Evolutionary conservation across 1,140 invertebrate species (phyloP).

Genomic region (Drosophila arawakana): DNA sequence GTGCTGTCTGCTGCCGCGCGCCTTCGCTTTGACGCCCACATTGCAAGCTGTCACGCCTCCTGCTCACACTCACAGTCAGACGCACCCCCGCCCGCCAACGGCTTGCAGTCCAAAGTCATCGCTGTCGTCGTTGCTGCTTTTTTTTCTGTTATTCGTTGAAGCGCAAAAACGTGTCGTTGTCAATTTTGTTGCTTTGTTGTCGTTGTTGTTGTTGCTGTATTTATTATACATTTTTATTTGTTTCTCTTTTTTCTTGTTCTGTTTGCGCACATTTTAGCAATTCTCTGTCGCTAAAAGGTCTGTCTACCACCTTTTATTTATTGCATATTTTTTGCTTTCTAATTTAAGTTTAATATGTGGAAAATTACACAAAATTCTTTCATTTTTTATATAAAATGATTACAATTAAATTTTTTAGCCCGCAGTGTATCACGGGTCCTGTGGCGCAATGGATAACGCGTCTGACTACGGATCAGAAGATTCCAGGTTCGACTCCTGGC

Average conservation of each 20-base stretch:
- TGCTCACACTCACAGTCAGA: conserved; percentile 36
- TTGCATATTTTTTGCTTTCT: conserved; percentile 3
- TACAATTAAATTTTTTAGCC: not conserved
- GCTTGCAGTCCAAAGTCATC: conserved; percentile 25
- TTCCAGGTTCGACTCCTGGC: conserved; percentile 90
- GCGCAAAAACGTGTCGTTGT: conserved; percentile 76
- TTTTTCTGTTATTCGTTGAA: conserved; percentile 43
- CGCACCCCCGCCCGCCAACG: conserved; percentile 31
- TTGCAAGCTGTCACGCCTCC: conserved; percentile 29
- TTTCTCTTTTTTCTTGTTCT: conserved; percentile 14
- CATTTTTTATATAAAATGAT: not conserved
- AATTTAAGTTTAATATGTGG: conserved; percentile 1
- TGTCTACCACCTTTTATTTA: conserved; percentile 29
- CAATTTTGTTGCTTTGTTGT: conserved; percentile 27
- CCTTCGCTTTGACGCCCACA: conserved; percentile 59
- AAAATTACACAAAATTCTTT: not conserved
- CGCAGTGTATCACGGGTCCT: conserved; percentile 83
- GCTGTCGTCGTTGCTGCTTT: conserved; percentile 18
- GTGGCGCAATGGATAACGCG: conserved; percentile 91
- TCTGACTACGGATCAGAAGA: conserved; percentile 90
- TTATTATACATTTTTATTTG: conserved; percentile 45
- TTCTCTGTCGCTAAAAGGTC: conserved; percentile 31
- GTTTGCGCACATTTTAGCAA: conserved; percentile 49
- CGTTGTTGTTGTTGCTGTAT: conserved; percentile 15
- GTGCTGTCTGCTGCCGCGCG: conserved; percentile 62